phyloP scores from a whole-genome alignment of 2,113 vertebrate genomes.

The Chlorodrepanis virens region DNA sequence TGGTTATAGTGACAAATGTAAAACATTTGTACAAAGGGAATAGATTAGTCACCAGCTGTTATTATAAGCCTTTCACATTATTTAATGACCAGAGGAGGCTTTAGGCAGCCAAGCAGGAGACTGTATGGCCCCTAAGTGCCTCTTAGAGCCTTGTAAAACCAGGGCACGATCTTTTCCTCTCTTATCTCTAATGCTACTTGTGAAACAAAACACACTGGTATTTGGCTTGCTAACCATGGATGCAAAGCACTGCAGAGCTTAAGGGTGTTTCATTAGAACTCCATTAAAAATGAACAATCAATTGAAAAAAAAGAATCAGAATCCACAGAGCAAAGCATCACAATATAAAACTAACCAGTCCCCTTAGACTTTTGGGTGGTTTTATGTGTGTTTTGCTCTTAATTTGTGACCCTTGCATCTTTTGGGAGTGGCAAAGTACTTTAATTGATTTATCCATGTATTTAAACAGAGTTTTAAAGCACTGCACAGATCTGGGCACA shows the following conservation, averaged over 20 bases:
- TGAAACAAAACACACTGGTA: not conserved
- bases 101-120: constrained; percentile 39
- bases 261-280: constrained; percentile 54
- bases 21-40: constrained; percentile 49
- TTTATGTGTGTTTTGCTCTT: not conserved
- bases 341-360: not conserved
- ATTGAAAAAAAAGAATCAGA: not conserved
- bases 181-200: constrained; percentile 45
- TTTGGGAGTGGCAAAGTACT: not conserved
- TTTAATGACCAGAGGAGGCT: constrained; percentile 38
- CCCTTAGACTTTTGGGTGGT: not conserved
- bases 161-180: not conserved
- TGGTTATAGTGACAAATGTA: constrained; percentile 28
- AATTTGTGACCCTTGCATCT: not conserved
- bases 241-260: constrained; percentile 4
- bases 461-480: not conserved
- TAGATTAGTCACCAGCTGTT: constrained; percentile 49
- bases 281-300: constrained; percentile 34
- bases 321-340: not conserved
- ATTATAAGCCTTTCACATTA: constrained; percentile 32
- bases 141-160: constrained; percentile 55
- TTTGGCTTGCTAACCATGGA: not conserved
- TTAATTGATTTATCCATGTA: not conserved
- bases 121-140: constrained; percentile 26
- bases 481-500: not conserved